Evolutionary conservation across 2,888 invertebrate species (phyloP).

Genomic region (Cheilosia vulpina): DNA sequence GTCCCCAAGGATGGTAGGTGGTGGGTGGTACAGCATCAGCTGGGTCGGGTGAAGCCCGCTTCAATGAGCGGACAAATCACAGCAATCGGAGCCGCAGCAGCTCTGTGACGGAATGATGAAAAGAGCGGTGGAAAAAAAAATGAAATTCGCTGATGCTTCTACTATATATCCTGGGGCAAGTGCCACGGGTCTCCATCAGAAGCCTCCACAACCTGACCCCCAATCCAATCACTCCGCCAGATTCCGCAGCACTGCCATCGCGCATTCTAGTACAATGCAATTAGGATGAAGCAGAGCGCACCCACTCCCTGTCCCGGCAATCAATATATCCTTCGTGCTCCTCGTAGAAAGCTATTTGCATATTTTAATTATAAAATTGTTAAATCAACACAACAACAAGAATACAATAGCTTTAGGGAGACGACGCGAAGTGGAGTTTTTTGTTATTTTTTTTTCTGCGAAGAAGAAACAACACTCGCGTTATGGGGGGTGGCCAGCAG

Average conservation of each 20-base stretch:
- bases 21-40: background rate
- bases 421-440: slow-evolving; percentile 9
- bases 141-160: slow-evolving; percentile 11
- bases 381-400: slow-evolving; percentile 74
- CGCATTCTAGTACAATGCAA: slow-evolving; percentile 68
- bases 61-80: slow-evolving; percentile 67
- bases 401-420: slow-evolving; percentile 57
- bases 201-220: slow-evolving; percentile 14
- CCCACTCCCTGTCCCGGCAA: slow-evolving; percentile 28
- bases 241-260: slow-evolving; percentile 44
- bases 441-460: background rate
- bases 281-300: slow-evolving; percentile 48
- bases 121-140: slow-evolving; percentile 24
- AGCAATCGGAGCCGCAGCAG: slow-evolving; percentile 16
- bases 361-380: slow-evolving; percentile 75
- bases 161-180: slow-evolving; percentile 24
- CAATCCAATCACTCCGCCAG: slow-evolving; percentile 48
- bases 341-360: slow-evolving; percentile 71
- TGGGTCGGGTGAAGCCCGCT: slow-evolving; percentile 6
- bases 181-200: slow-evolving; percentile 22
- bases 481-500: slow-evolving; percentile 5
- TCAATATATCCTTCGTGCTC: slow-evolving; percentile 67
- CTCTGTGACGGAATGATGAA: slow-evolving; percentile 60
- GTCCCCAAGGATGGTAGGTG: slow-evolving; percentile 26
- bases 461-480: slow-evolving; percentile 25